Base-by-base conservation (phyloP, 1,140 invertebrate species). In the Brachionus koreanus region DNA sequence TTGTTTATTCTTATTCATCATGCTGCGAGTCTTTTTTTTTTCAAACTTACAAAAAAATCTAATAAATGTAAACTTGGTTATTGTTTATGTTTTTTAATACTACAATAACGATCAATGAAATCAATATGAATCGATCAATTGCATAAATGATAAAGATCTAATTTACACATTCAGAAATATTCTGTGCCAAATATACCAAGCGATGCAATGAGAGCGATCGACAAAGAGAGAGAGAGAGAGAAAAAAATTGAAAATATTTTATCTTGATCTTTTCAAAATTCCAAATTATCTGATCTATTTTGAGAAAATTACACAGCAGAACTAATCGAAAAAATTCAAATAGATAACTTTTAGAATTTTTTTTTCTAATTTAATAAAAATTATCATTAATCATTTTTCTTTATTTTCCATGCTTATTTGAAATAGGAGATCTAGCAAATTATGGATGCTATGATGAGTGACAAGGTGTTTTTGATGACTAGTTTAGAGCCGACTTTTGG, bases 321-420 rank as follows among this genome's bases (percentile, higher is more conserved):
- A 69, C 65, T 69, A 69, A 69, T 69, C 35, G 65, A 69, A 69
- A 69, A 35, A 39, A 69, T 69, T 69, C 37, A 37, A 25, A 63
- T 69, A 39, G 65, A 23, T 69, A 57, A 57, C 49, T 57, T 57
- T 57, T 19, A 23, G 19, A 57, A 57, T 69, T 37, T n/a, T 69
- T 37, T 19, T 37, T 69, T 39, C 7, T 3, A 69, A 42, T 69
- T 39, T 42, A 39, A 42, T 19, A 39, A 69, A 69, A 69, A 43
- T 69, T 69, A 69, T 69, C 65, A 69, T 69, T 69, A 69, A 69
- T 69, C 65, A 69, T 69, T 65, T 65, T 33, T 16, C n/a, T 37
- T 19, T 39, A 12, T 39, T 19, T 19, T 69, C 16, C 7, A 69
- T 39, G 65, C 65, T 33, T 37, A 69, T 69, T 69, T 39, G 37